phyloP scores from a whole-genome alignment of 2,888 invertebrate genomes.

The Melanostoma mellinum region DNA sequence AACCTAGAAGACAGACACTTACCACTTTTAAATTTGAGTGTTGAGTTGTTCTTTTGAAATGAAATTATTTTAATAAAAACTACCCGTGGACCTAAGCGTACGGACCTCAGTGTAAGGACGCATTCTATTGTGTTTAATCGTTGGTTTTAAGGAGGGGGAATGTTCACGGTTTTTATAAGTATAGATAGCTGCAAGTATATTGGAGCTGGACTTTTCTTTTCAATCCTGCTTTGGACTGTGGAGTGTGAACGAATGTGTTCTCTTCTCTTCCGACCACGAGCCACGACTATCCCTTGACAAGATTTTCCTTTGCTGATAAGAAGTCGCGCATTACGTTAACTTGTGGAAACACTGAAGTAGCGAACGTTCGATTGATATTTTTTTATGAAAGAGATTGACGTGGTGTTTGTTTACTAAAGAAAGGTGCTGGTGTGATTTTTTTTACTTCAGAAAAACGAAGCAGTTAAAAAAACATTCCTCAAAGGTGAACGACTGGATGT shows the following conservation, averaged over 20 bases:
- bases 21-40: too few relatives aligned
- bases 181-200: not conserved
- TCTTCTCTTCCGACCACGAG: not conserved
- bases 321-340: not conserved
- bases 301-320: constrained; percentile 21
- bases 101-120: constrained; percentile 2
- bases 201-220: constrained; percentile 6
- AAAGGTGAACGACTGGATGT: constrained; percentile 66
- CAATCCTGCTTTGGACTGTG: not conserved
- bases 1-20: too few relatives aligned
- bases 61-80: not conserved
- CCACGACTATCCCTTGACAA: constrained; percentile 22
- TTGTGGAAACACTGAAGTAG: not conserved
- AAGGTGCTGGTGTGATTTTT: too few relatives aligned
- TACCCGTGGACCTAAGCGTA: not conserved
- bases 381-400: constrained; percentile 7
- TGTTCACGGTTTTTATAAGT: not conserved
- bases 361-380: constrained; percentile 13
- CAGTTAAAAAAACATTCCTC: too few relatives aligned
- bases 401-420: constrained; percentile 7
- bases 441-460: too few relatives aligned
- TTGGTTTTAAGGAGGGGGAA: not conserved
- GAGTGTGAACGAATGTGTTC: not conserved
- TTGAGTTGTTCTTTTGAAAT: not conserved
- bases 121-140: not conserved